Conservation (phyloP, 2,113 vertebrate genomes). For the Hepsetus odoe region DNA sequence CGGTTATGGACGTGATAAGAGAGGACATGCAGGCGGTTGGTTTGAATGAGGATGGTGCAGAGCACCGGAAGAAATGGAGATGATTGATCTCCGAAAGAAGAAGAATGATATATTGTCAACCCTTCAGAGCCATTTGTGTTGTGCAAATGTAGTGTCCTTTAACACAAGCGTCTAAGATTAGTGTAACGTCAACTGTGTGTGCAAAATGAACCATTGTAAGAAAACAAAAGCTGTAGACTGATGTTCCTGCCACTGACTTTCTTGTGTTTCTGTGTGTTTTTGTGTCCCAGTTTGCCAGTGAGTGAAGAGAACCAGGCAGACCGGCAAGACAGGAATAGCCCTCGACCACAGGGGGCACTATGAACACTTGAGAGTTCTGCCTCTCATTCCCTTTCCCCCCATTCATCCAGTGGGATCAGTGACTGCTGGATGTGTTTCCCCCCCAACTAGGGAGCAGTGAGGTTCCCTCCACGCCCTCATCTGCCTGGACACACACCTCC, state of each 20-base stretch:
- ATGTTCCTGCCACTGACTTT: not conserved
- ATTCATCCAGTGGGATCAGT: conserved; percentile 34
- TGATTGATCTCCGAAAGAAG: no score
- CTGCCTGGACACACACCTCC: conserved; percentile 34
- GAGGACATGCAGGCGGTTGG: no score
- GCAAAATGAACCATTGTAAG: no score
- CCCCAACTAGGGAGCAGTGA: conserved; percentile 61
- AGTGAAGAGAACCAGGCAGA: conserved; percentile 17
- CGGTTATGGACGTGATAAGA: no score
- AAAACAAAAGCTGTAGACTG: not conserved
- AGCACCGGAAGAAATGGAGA: no score
- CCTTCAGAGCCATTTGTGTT: no score
- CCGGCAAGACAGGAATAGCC: conserved; percentile 30
- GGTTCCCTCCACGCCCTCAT: conserved; percentile 50
- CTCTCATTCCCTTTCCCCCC: conserved; percentile 29
- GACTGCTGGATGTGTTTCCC: conserved; percentile 62
- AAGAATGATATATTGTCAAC: no score
- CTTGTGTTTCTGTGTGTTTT: not conserved
- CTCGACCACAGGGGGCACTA: conserved; percentile 33
- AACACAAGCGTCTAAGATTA: not conserved
- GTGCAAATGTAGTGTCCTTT: no score
- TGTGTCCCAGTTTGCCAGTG: conserved; percentile 33
- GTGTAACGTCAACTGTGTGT: not conserved
- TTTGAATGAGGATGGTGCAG: no score
- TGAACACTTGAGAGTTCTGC: conserved; percentile 38